Evolutionary conservation across 2,797 vertebrate species (phyloP), one percentile per base, ranked within the genome.

Genomic region (Buphagus erythrorhynchus): DNA sequence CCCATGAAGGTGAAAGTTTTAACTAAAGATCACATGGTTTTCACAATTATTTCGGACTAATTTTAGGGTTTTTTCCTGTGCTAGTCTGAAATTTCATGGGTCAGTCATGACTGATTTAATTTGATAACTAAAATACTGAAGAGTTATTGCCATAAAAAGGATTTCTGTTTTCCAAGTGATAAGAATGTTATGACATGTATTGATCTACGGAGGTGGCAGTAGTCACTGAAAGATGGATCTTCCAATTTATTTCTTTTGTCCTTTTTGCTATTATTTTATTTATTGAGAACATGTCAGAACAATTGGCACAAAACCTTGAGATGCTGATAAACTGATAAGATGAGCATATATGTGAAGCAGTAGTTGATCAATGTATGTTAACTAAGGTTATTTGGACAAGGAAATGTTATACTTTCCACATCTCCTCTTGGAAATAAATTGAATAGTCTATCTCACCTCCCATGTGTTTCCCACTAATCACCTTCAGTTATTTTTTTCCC

Each of bases 361-460:
- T 69, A 71, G 91, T 16, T 92, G 96, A 98, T 97, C 88, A 66
- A 81, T 75, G 66, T 86, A 35, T 91, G 90, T 97, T 97, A 97
- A 94, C 93, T 49, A 54, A 94, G 91, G 89, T 91, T 89, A 91
- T 94, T 96, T 95, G 89, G 77, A 94, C 87, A 58, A 89, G 93
- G 69, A 97, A 96, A 92, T 74, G 51, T 31, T 95, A 96, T 73
- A 36, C 83, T 95, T 92, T 95, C 79, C 20, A 73, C 31, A 16
- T 59, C 78, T 85, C 86, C 87, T 86, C 54, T 10, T 77, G 35
- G 91, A 43, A 79, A 96, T 82, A 88, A 35, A 62, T 88, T 73
- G 93, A 94, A 97, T 90, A 87, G 88, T 88, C 93, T 91, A 10
- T 92, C 97, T 96, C 89, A 46, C 78, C 86, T 95, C 97, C 95